Conservation (phyloP, 2,888 invertebrate species). For the Ypsolopha sequella region DNA sequence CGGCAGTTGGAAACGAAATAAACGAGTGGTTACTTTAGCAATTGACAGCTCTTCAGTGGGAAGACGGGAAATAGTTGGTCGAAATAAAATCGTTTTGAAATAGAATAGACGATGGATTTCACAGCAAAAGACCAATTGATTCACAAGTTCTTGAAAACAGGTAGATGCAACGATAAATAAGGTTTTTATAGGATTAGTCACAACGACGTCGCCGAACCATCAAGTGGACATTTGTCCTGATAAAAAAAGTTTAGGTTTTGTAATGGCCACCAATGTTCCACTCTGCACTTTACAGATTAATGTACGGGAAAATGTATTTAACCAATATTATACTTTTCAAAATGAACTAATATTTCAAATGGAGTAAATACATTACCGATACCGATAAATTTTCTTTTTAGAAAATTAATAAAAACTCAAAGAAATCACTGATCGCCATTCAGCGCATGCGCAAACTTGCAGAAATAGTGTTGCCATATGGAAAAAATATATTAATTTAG, state of each 20-base stretch:
- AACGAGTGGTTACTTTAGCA: slow-evolving; percentile 47
- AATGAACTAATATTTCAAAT: slow-evolving; percentile 20
- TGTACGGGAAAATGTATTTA: slow-evolving; percentile 27
- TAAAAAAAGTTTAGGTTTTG: slow-evolving; percentile 66
- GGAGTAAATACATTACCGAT: slow-evolving; percentile 53
- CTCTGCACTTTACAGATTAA: slow-evolving; percentile 41
- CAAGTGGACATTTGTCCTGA: slow-evolving; percentile 69
- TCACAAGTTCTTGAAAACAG: slow-evolving; percentile 26
- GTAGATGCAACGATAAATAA: slow-evolving; percentile 17
- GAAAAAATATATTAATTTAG: slow-evolving; percentile 9
- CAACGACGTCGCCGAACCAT: slow-evolving; percentile 71
- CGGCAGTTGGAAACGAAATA: slow-evolving; percentile 25
- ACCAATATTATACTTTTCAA: slow-evolving; percentile 15
- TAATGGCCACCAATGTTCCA: slow-evolving; percentile 71
- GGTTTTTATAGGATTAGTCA: slow-evolving; percentile 55
- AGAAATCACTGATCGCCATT: slow-evolving; percentile 69
- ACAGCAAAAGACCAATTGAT: slow-evolving; percentile 33
- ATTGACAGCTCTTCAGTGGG: slow-evolving; percentile 60
- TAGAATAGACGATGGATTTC: slow-evolving; percentile 27
- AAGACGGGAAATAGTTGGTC: slow-evolving; percentile 59
- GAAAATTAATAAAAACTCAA: slow-evolving; percentile 63
- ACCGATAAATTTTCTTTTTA: slow-evolving; percentile 64
- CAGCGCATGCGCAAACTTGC: slow-evolving; percentile 71
- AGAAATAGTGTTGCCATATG: slow-evolving; percentile 37
- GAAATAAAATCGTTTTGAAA: slow-evolving; percentile 47